A percentile compares a stretch with the other conserved stretches of the same genome.
These are phyloP conservation scores for Pandemis cinnamomeana DNA, from an alignment of 2,888 invertebrate species.

Conservation along the genomic window DNA sequence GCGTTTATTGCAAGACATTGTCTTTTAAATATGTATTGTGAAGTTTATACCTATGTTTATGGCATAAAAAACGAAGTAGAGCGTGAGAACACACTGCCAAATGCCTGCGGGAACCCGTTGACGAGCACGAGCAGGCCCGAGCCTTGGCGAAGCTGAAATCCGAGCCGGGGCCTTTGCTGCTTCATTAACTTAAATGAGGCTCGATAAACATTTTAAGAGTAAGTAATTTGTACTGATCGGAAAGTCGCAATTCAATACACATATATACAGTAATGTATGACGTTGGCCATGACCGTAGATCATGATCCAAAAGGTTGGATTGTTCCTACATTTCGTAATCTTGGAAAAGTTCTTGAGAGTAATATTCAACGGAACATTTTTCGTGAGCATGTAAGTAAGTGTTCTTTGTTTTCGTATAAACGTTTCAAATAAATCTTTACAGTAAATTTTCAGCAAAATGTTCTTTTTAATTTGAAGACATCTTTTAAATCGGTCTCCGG, in stretches of 20 bases:
- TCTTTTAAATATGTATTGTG: too few relatives aligned
- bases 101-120: conserved; percentile 54
- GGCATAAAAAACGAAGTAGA: conserved; percentile 27
- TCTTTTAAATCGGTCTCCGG: conserved; percentile 26
- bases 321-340: background rate
- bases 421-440: conserved; percentile 1
- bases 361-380: background rate
- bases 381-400: background rate
- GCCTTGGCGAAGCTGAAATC: background rate
- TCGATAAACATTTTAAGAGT: background rate
- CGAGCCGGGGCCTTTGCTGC: conserved; percentile 6
- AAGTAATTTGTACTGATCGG: too few relatives aligned
- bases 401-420: background rate
- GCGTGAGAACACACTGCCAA: conserved; percentile 41
- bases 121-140: conserved; percentile 8
- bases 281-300: too few relatives aligned
- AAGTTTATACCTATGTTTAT: conserved; percentile 1
- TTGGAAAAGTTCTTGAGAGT: background rate
- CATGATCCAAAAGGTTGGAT: too few relatives aligned
- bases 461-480: conserved; percentile 30
- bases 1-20: too few relatives aligned
- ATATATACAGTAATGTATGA: too few relatives aligned
- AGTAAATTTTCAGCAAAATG: conserved; percentile 11
- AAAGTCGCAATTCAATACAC: too few relatives aligned
- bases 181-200: background rate